Evolutionary conservation across 2,113 vertebrate species (phyloP).

Genomic region (Tragelaphus imberbis): DNA sequence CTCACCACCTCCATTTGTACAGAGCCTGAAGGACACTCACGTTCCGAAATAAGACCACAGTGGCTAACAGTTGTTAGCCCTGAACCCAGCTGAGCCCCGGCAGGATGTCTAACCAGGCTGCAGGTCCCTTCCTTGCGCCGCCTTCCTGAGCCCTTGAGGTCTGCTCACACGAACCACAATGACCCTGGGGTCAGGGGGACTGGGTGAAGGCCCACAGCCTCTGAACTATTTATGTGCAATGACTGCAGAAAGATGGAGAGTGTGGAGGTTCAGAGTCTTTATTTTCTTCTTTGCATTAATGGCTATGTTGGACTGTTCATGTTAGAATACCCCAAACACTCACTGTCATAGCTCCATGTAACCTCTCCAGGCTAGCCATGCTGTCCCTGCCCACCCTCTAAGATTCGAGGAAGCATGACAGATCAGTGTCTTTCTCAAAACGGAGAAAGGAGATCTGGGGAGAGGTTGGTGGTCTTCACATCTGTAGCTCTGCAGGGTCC

Average conservation of each 20-base stretch:
- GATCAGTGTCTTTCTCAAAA: not conserved
- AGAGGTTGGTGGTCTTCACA: not conserved
- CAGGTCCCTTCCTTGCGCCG: not conserved
- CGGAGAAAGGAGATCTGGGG: not conserved
- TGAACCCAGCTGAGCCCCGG: fast-evolving
- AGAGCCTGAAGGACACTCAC: not conserved
- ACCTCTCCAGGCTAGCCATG: not conserved
- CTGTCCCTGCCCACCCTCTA: not conserved
- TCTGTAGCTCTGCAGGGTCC: not conserved
- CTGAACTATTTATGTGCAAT: fast-evolving
- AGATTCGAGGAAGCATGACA: not conserved
- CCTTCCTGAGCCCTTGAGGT: not conserved
- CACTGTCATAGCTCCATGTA: not conserved
- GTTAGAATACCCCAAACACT: not conserved
- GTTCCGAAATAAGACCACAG: not conserved
- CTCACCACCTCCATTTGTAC: not conserved
- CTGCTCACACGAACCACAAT: no score
- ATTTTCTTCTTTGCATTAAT: not conserved
- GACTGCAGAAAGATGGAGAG: not conserved
- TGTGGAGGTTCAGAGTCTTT: not conserved
- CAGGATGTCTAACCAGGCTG: not conserved
- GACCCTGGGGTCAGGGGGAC: not conserved
- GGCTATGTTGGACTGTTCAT: not conserved
- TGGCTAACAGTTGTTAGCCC: not conserved
- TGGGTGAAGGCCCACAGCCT: not conserved